Evolutionary conservation across 2,888 invertebrate genomes (phyloP).

Genomic region (Eilema caniola): DNA sequence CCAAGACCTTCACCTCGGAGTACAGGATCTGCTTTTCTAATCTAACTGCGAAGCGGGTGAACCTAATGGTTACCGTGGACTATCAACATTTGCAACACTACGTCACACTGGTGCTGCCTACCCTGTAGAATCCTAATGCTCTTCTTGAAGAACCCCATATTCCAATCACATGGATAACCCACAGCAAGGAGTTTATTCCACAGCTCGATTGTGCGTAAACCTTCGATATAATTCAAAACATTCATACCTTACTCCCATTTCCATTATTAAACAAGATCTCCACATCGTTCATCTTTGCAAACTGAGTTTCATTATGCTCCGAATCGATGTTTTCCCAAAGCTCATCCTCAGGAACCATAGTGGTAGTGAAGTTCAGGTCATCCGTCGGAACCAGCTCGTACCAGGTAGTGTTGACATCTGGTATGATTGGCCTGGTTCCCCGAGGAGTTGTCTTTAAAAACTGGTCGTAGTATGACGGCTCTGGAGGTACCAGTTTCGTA

Average conservation of each 20-base stretch:
- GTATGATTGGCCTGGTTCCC: slow-evolving; percentile 55
- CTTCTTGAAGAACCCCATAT: no score
- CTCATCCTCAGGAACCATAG: slow-evolving; percentile 69
- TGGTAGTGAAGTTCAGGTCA: slow-evolving; percentile 65
- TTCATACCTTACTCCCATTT: slow-evolving; percentile 64
- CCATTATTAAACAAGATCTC: slow-evolving; percentile 79
- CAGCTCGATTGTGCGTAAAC: neutral
- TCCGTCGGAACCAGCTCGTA: slow-evolving; percentile 74
- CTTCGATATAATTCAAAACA: neutral
- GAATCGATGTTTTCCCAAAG: slow-evolving; percentile 78
- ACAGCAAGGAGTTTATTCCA: no score
- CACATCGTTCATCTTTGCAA: slow-evolving; percentile 78
- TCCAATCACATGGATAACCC: no score
- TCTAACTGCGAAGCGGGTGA: no score
- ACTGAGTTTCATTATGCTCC: slow-evolving; percentile 63
- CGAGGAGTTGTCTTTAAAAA: slow-evolving; percentile 78
- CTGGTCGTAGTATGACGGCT: slow-evolving; percentile 79
- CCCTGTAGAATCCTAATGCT: no score
- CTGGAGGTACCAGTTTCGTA: slow-evolving; percentile 69
- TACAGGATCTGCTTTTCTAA: no score
- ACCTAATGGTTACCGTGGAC: no score
- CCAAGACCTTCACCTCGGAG: no score
- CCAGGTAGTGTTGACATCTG: slow-evolving; percentile 74
- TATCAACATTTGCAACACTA: no score
- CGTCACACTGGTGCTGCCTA: no score